Evolutionary conservation across 2,888 invertebrate genomes (phyloP), one percentile per base, ranked within the genome.

Genomic region (Eilema sororculum): DNA sequence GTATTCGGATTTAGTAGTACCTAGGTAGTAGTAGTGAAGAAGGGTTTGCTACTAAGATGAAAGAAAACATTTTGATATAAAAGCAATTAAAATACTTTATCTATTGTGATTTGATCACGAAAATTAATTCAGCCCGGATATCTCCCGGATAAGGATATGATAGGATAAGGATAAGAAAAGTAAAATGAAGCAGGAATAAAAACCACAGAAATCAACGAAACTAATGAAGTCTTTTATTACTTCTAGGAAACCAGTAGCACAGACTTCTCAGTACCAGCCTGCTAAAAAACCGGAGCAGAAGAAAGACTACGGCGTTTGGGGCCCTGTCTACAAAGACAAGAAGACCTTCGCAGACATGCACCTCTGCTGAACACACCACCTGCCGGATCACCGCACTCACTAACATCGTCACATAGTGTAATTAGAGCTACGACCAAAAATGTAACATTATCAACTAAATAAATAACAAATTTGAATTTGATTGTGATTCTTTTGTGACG

Each of bases 291-390:
- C 84, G 70, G 93, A 92, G 82, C 91, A 91, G 81, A 93, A 93
- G 87, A 94, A 93, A 78, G 89, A 94, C 84, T 94, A 96, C 87
- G 97, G 97, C 70, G 95, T 97, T 67, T 98, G 97, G 97, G 97
- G 97, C 73, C 93, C 97, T 52, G 92, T 96, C 73, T 97, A 96
- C 93, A 97, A 97, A 93, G 97, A 97, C 94, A 97, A 96, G 90
- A 96, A 97, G 82, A 95, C 96, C 87, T 98, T 98, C 89, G 93
- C 96, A 74, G 96, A 96, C 82, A 96, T 97, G 96, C 98, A 98
- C 91, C 91, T 95, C 87, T 97, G 96, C 89, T 96, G 91, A 93
- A 83, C 76, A 71, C 61, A 74, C 71, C 79, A 80, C 68, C 81
- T 78, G 88, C 89, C 89, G 90, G 89, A 81, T 83, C 85, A 87